Evolutionary conservation across 2,797 vertebrate species (phyloP).

Genomic region (Rousettus madagascariensis): DNA sequence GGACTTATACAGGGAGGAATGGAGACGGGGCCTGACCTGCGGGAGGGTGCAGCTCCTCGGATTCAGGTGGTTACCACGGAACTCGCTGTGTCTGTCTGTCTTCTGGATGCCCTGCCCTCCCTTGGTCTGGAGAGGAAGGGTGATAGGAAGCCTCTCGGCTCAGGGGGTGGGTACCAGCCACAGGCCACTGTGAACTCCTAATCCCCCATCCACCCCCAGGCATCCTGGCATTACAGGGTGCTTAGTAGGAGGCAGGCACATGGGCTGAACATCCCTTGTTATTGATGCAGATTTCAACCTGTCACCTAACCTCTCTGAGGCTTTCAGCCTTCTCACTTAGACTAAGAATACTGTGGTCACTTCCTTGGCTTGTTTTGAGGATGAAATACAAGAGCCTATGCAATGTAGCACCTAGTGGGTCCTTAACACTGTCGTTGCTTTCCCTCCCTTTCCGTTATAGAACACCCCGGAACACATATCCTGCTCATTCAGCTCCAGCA

Average conservation of each 20-base stretch:
- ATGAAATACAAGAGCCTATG: background rate
- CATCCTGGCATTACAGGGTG: rapidly evolving
- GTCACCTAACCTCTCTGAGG: background rate
- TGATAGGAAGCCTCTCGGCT: background rate
- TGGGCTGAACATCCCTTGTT: background rate
- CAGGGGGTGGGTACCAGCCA: background rate
- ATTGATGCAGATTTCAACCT: background rate
- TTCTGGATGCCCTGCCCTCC: background rate
- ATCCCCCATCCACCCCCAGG: background rate
- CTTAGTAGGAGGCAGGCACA: background rate
- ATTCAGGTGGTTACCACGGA: background rate
- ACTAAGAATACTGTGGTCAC: background rate
- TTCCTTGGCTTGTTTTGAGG: background rate
- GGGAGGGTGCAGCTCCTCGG: background rate
- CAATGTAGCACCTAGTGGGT: background rate
- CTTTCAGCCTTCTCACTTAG: background rate
- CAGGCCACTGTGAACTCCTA: background rate
- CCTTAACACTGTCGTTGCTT: rapidly evolving
- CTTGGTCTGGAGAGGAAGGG: rapidly evolving
- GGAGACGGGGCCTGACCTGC: background rate
- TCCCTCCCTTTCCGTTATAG: background rate
- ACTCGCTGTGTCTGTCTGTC: rapidly evolving
- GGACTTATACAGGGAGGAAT: background rate
- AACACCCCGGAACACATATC: background rate
- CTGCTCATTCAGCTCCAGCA: background rate